Conservation (phyloP, 2,797 vertebrate species). For the Menidia menidia region DNA sequence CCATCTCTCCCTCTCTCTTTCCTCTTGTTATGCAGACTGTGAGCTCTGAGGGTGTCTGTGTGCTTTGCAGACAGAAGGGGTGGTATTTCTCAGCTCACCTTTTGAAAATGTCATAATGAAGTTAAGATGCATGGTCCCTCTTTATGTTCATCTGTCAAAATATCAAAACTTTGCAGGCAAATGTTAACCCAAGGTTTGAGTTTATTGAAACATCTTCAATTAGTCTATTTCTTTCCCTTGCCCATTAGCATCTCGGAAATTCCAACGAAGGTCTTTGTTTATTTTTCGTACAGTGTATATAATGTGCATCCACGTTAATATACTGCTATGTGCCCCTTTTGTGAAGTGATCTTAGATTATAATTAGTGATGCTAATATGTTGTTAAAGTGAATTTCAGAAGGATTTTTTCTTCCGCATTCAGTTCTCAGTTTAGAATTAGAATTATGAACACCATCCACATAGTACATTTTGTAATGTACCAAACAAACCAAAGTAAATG, state of each 20-base stretch:
- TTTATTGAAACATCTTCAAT: conserved; percentile 24
- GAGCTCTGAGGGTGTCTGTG: conserved; percentile 49
- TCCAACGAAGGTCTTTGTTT: background rate
- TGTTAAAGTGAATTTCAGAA: too few relatives aligned
- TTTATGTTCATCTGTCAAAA: conserved; percentile 47
- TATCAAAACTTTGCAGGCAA: conserved; percentile 37
- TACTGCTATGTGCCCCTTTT: background rate
- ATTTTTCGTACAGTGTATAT: too few relatives aligned
- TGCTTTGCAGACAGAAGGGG: conserved; percentile 45
- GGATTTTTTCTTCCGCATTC: background rate
- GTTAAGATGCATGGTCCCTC: conserved; percentile 31
- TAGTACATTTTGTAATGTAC: conserved; percentile 4
- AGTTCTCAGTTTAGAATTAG: background rate
- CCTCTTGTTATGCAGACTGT: conserved; percentile 58
- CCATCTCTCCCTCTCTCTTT: conserved; percentile 18
- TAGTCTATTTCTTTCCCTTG: background rate
- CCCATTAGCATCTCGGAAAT: background rate
- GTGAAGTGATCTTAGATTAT: too few relatives aligned
- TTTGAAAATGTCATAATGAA: conserved; percentile 66
- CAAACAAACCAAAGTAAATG: conserved; percentile 8
- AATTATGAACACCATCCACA: conserved; percentile 4
- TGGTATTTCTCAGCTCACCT: conserved; percentile 64
- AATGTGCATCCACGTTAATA: too few relatives aligned
- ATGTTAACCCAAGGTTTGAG: conserved; percentile 17
- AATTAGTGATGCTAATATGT: too few relatives aligned